Conservation (phyloP, 2,797 vertebrate species). For the Sphenopsis melanotis region DNA sequence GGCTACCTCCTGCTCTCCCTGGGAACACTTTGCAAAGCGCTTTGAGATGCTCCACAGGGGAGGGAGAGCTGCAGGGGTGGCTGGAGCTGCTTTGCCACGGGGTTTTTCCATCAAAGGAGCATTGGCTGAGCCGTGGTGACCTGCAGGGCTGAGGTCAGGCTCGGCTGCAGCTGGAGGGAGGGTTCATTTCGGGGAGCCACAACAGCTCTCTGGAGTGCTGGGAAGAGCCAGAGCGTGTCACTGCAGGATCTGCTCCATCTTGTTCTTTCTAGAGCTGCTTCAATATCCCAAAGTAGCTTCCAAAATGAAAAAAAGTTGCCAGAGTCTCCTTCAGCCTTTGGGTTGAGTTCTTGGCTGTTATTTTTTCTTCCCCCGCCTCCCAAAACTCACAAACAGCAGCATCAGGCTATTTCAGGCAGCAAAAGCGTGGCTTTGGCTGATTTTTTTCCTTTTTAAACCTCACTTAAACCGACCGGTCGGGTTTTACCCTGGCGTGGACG, state of each 20-base stretch:
- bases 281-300: neutral
- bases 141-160: slow-evolving; percentile 6
- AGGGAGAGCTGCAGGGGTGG: neutral
- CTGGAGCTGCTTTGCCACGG: neutral
- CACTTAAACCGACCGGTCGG: neutral
- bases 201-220: neutral
- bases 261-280: neutral
- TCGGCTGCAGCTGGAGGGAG: slow-evolving; percentile 15
- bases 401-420: neutral
- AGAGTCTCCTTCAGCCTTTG: neutral
- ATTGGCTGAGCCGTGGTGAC: neutral
- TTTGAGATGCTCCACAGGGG: slow-evolving; percentile 19
- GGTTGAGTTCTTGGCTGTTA: neutral
- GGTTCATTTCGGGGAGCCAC: neutral
- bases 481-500: neutral
- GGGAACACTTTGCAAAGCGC: neutral
- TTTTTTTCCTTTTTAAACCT: neutral
- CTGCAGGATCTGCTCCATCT: neutral
- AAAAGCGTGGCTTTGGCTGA: neutral
- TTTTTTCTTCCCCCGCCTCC: neutral
- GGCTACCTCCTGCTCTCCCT: neutral
- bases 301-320: neutral
- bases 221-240: neutral
- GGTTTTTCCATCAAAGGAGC: neutral
- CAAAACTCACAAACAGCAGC: neutral